Percentiles rank a stretch among this genome's conserved stretches.
Evolutionary conservation across 2,888 invertebrate genomes (phyloP).

Genomic region (Temnothorax unifasciatus): DNA sequence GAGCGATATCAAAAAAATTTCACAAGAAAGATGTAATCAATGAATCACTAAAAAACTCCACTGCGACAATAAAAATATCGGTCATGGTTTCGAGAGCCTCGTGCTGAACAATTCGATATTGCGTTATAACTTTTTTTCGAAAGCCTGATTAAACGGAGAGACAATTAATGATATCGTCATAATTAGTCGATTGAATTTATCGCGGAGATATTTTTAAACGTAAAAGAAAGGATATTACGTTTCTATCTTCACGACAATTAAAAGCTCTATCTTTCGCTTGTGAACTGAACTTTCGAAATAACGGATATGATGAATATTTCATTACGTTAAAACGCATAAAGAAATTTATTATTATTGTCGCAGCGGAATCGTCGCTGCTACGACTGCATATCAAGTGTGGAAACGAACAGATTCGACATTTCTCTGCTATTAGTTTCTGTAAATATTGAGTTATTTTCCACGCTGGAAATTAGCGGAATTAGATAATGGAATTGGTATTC

Average conservation of each 20-base stretch:
- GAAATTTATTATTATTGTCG: background rate
- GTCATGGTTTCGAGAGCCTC: background rate
- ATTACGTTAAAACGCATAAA: background rate
- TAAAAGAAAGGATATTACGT: conserved; percentile 1
- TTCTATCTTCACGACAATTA: background rate
- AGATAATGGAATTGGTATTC: conserved; percentile 13
- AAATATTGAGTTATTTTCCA: background rate
- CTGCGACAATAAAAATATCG: background rate
- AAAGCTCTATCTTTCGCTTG: background rate
- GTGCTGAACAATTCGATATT: background rate
- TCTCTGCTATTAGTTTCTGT: background rate
- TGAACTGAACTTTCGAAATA: background rate
- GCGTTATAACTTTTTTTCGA: background rate
- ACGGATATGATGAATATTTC: conserved; percentile 4
- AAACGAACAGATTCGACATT: background rate
- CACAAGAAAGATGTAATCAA: background rate
- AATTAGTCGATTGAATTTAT: background rate
- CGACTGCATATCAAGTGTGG: background rate
- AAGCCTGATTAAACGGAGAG: background rate
- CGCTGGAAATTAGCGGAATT: background rate
- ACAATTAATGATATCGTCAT: background rate
- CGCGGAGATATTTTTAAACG: background rate
- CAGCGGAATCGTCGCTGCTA: background rate
- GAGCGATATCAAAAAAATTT: conserved; percentile 18
- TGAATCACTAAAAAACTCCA: background rate